A percentile compares a stretch with the other conserved stretches of the same genome.
phyloP scores from a whole-genome alignment of 2,113 vertebrate species.

The Tetraodon nigroviridis region DNA sequence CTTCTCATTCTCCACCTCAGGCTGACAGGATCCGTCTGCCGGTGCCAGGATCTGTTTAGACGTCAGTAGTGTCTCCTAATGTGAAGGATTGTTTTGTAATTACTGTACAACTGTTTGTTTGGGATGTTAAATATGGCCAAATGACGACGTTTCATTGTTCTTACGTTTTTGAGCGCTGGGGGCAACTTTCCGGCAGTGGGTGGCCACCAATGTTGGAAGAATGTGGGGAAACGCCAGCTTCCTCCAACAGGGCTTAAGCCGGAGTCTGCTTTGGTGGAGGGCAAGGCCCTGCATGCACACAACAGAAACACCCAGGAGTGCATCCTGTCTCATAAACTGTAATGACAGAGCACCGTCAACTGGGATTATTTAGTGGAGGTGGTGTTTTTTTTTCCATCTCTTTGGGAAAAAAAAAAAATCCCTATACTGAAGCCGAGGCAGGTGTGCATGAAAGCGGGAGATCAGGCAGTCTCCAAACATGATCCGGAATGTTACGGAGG shows the following conservation, averaged over 20 bases:
- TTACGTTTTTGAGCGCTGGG: slow-evolving; percentile 42
- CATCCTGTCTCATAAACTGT: slow-evolving; percentile 71
- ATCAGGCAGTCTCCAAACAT: background rate
- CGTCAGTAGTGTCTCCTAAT: slow-evolving; percentile 41
- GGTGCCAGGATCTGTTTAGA: slow-evolving; percentile 35
- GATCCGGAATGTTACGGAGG: slow-evolving; percentile 9
- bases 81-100: slow-evolving; percentile 55
- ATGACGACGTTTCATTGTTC: slow-evolving; percentile 67
- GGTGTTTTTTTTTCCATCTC: slow-evolving; percentile 30
- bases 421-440: slow-evolving; percentile 37
- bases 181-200: slow-evolving; percentile 61
- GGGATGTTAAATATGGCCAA: slow-evolving; percentile 51
- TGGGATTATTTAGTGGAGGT: slow-evolving; percentile 55
- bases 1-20: no score
- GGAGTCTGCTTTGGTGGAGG: slow-evolving; percentile 49
- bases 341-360: slow-evolving; percentile 68
- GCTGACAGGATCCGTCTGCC: background rate
- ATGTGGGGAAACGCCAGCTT: slow-evolving; percentile 60
- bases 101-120: slow-evolving; percentile 62
- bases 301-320: slow-evolving; percentile 48
- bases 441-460: slow-evolving; percentile 48
- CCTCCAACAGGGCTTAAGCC: slow-evolving; percentile 50
- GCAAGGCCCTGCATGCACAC: slow-evolving; percentile 56
- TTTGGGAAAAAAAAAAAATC: slow-evolving; percentile 21
- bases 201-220: slow-evolving; percentile 53